phyloP scores from a whole-genome alignment of 2,888 invertebrate species.

The Dynastes grantii region DNA sequence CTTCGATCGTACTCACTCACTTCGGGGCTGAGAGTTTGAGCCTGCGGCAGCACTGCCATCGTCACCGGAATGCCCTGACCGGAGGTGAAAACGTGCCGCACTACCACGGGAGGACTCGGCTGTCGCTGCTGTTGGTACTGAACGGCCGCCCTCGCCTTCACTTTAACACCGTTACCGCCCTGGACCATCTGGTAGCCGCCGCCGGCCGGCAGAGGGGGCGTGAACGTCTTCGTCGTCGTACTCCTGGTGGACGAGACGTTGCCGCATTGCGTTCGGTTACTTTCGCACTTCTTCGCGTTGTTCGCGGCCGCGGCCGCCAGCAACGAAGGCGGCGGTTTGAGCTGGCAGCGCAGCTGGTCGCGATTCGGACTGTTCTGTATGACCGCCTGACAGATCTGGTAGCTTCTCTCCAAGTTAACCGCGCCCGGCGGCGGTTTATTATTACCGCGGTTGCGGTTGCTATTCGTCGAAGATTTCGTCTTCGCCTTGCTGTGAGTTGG shows the following conservation, averaged over 20 bases:
- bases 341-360: conserved; percentile 87
- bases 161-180: conserved; percentile 68
- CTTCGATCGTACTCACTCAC: conserved; percentile 65
- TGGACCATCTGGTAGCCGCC: conserved; percentile 64
- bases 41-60: conserved; percentile 72
- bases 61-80: conserved; percentile 75
- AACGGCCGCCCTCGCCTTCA: conserved; percentile 66
- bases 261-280: conserved; percentile 68
- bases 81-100: conserved; percentile 76
- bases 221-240: conserved; percentile 67
- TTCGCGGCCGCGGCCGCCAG: conserved; percentile 72
- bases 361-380: conserved; percentile 95
- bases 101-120: conserved; percentile 77
- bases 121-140: conserved; percentile 74
- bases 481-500: conserved; percentile 69
- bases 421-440: conserved; percentile 91
- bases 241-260: conserved; percentile 68
- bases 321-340: conserved; percentile 89
- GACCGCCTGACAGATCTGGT: conserved; percentile 94
- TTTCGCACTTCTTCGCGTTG: conserved; percentile 63
- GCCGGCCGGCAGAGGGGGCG: conserved; percentile 68
- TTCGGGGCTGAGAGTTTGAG: conserved; percentile 69
- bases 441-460: conserved; percentile 73
- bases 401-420: conserved; percentile 94
- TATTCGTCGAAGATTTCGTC: conserved; percentile 62